phyloP scores from a whole-genome alignment of 2,888 invertebrate genomes.

The Metalampra italica region DNA sequence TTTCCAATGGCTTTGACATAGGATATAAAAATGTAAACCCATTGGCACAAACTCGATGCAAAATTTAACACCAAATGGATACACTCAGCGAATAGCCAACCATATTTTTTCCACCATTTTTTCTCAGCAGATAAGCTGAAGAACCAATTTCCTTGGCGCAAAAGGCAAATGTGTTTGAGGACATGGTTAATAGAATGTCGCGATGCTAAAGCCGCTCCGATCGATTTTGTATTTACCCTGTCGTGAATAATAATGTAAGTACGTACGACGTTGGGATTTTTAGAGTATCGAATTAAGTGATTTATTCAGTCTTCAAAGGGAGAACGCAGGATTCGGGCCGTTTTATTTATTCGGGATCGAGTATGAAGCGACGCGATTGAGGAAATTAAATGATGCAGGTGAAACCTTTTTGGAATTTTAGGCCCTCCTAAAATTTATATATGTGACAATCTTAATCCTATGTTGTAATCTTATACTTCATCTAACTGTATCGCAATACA shows the following conservation, averaged over 20 bases:
- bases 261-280: slow-evolving; percentile 22
- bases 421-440: no score
- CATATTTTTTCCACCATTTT: slow-evolving; percentile 15
- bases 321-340: slow-evolving; percentile 7
- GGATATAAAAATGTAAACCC: no score
- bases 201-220: slow-evolving; percentile 20
- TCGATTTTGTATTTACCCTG: slow-evolving; percentile 39
- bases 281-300: slow-evolving; percentile 34
- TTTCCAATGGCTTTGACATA: background rate
- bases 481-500: no score
- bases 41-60: no score
- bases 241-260: slow-evolving; percentile 28
- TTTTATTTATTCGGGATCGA: slow-evolving; percentile 18
- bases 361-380: slow-evolving; percentile 7
- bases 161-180: slow-evolving; percentile 51
- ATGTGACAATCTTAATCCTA: no score
- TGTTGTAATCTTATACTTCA: no score
- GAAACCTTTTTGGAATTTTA: no score
- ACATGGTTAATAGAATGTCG: slow-evolving; percentile 47
- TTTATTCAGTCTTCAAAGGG: slow-evolving; percentile 24
- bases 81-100: background rate
- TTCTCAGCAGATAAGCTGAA: slow-evolving; percentile 37
- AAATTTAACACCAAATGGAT: background rate
- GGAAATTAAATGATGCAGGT: background rate
- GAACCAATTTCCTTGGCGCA: slow-evolving; percentile 47